Conservation (phyloP, 2,888 invertebrate genomes). For the Trilocha varians region DNA sequence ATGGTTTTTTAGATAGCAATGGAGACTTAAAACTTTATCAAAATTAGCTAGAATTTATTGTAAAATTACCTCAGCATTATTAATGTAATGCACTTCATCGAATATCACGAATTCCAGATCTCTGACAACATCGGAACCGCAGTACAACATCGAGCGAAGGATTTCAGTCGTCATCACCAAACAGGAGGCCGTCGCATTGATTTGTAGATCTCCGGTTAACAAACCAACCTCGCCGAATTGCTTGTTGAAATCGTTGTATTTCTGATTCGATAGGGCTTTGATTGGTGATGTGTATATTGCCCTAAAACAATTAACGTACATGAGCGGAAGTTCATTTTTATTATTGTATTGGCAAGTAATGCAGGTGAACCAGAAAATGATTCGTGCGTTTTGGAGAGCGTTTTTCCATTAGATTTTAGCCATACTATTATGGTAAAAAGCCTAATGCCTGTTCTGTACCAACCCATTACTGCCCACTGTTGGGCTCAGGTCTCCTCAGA, state of each 20-base stretch:
- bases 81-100: slow-evolving; percentile 99
- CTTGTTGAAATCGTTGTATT: slow-evolving; percentile 96
- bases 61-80: slow-evolving; percentile 86
- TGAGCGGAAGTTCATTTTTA: no score
- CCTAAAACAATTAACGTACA: no score
- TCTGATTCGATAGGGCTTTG: slow-evolving; percentile 98
- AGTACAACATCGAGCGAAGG: slow-evolving; percentile 95
- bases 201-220: slow-evolving; percentile 96
- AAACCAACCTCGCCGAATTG: slow-evolving; percentile 94
- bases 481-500: no score
- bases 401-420: no score
- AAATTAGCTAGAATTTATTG: neutral
- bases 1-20: no score
- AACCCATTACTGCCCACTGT: no score
- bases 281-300: slow-evolving; percentile 99
- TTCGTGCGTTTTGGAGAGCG: no score
- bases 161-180: slow-evolving; percentile 99
- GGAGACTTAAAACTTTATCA: no score
- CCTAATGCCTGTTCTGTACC: no score
- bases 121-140: slow-evolving; percentile 92
- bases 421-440: no score
- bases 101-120: slow-evolving; percentile 99
- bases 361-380: no score
- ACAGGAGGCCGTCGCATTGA: slow-evolving; percentile 93
- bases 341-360: no score